These are phyloP conservation scores for Phaenicophaeus curvirostris DNA, from an alignment of 2,797 vertebrate genomes.

Conservation along the genomic window DNA sequence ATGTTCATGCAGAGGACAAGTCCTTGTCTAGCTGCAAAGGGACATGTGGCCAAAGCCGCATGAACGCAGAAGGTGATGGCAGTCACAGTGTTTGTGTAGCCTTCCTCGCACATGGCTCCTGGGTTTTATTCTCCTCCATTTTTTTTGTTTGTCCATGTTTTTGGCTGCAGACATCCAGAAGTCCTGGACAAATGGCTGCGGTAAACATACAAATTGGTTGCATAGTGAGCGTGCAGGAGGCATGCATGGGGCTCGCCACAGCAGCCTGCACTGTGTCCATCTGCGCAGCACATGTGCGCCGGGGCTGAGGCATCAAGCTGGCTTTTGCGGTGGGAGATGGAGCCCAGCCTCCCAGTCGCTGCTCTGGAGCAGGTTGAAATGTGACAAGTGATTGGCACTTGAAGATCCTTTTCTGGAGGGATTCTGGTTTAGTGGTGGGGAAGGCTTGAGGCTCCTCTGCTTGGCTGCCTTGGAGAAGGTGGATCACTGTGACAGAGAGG, in stretches of 20 bases:
- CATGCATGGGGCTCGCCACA: not conserved
- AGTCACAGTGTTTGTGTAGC: not conserved
- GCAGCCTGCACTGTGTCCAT: not conserved
- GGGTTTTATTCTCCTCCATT: not conserved
- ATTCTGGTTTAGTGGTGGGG: not conserved
- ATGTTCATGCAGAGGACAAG: accelerated
- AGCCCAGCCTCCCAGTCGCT: not conserved
- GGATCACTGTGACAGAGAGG: not conserved
- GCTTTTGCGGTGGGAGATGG: not conserved
- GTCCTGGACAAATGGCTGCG: constrained; percentile 32
- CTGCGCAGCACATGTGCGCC: constrained; percentile 44
- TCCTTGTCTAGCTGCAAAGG: not conserved
- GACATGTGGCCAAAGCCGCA: accelerated
- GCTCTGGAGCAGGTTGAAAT: constrained; percentile 4
- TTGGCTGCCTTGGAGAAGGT: not conserved
- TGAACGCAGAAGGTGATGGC: not conserved
- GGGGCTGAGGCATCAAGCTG: not conserved
- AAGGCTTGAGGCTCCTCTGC: not conserved
- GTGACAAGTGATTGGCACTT: not conserved
- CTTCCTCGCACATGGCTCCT: not conserved
- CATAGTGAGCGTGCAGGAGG: not conserved
- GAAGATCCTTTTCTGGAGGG: not conserved
- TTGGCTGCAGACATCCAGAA: constrained; percentile 32
- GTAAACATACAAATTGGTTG: constrained; percentile 45
- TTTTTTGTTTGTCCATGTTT: not conserved